Base-by-base conservation (phyloP, 2,888 invertebrate species). In the Ptilodon capucinus region DNA sequence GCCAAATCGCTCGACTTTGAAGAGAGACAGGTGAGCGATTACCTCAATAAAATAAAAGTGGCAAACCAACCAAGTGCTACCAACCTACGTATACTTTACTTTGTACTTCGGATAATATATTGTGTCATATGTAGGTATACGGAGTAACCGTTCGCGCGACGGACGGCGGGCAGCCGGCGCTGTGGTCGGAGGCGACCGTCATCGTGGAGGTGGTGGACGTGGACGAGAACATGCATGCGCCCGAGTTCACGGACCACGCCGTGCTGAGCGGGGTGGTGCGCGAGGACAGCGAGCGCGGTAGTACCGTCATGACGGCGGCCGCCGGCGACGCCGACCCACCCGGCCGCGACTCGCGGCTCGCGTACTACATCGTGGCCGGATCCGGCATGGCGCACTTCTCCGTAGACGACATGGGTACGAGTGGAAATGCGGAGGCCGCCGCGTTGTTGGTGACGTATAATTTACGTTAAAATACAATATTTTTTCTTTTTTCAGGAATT, bases 311-410 rank as follows among this genome's bases (percentile, higher is more conserved):
- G 74, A 93, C 93, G 55, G 94, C 97, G 36, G 92, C 92, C 16
- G 98, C 98, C 11, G 91, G 90, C 19, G 98, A 98, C 85, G 92
- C 93, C 0, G 98, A 98, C 86, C 92, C 95, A 18, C 93, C 94
- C 8, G 96, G 96, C 16, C 94, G 95, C 23, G 96, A 97, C 84
- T 95, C 96, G 44, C 94, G 95, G 62, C 93, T 98, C 49, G 93
- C 94, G 46, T 99, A 98, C 91, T 96, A 95, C 68, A 95, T 98
- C 64, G 92, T 95, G 34, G 97, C 95, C 42, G 98, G 98, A 40
- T 95, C 96, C 74, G 99, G 99, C 32, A 92, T 98, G 71, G 98
- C 98, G 19, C 93, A 96, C 63, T 99, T 99, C 92, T 93, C 95
- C 65, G 96, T 99, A 56, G 98, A 98, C 79, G 94, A 94, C 73